Percentiles rank a stretch among this genome's conserved stretches.
These are phyloP conservation scores for rat (Rattus norvegicus) DNA, from an alignment of 2,113 vertebrate species.

Conservation along the genomic window GRCr8 NC_086030.1:10975501-10976000, in stretches of 20 bases:
- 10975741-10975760: too few relatives aligned
- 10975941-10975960: too few relatives aligned
- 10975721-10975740: background rate
- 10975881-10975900: background rate
- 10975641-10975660: background rate
- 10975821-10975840: background rate
- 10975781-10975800: background rate
- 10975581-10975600: background rate
- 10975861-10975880: too few relatives aligned
- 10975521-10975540: background rate
- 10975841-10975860: background rate
- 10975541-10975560: background rate
- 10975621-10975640: background rate
- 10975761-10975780: background rate
- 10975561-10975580: accelerated
- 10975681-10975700: background rate
- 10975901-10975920: too few relatives aligned
- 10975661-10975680: background rate
- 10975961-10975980: too few relatives aligned
- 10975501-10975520: background rate
- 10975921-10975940: too few relatives aligned
- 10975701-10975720: background rate
- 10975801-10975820: background rate
- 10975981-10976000: background rate
- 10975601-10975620: accelerated